Evolutionary conservation across 2,888 invertebrate genomes (phyloP), one percentile per base, ranked within the genome.

Genomic region (Limnephilus rhombicus): DNA sequence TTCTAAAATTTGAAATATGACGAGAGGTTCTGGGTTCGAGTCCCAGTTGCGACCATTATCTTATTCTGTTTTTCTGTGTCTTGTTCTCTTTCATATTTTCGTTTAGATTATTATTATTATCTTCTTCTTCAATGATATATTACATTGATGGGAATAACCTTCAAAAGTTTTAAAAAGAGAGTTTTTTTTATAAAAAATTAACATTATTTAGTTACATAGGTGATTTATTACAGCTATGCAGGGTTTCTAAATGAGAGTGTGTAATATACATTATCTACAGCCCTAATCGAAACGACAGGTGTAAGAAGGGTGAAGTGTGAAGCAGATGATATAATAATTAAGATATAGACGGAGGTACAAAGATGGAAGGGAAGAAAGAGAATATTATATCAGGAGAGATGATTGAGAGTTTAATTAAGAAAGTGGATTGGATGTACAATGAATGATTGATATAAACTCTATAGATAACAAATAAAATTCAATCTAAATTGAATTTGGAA

Each of bases 241-340:
- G 18, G 7, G 24, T n/a, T 68, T 24, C n/a, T 9, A 68, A 68
- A 68, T 68, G 68, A 68, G 9, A 9, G 68, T n/a, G 68, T n/a
- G 2, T 9, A 68, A 2, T 68, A n/a, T 18, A 68, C 9, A 68
- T 24, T 68, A 68, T 24, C 24, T 24, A 34, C 80, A 80, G 29
- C 88, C 88, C 88, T 88, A 15, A 18, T 80, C 31, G 18, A 2
- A 68, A 24, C 37, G 88, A 88, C 53, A 88, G 68, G 68, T 68
- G 68, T 68, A 68, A 68, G 34, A 80, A 80, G 88, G 80, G 88
- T 88, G 31, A 86, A 86, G 45, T 41, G 49, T 68, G 31, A n/a
- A 88, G 37, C 41, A 88, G 88, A 88, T 88, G 88, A 68, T 88
- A 88, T 88, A 68, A n/a, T 68, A 68, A 88, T 88, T 88, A 68